phyloP scores from a whole-genome alignment of 2,888 invertebrate species.

The Scaptomyza polygonia region DNA sequence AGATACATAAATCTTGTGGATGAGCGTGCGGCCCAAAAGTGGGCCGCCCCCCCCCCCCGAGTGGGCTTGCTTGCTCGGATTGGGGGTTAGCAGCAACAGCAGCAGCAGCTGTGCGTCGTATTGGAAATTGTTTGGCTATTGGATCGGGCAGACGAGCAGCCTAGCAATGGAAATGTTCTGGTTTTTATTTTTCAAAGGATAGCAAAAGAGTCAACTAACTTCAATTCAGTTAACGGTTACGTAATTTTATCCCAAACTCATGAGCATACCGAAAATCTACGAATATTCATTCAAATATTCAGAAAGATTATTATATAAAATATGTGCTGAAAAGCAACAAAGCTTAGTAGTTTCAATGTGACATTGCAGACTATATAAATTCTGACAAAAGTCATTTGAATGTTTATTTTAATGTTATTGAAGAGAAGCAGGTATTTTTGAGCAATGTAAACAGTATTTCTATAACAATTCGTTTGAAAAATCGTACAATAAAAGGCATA shows the following conservation, averaged over 20 bases:
- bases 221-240: conserved; percentile 3
- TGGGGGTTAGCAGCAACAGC: conserved; percentile 41
- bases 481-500: too few species aligned
- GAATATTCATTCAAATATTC: too few species aligned
- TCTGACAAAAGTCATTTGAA: too few species aligned
- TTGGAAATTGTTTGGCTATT: conserved; percentile 20
- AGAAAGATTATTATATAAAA: too few species aligned
- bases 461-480: too few species aligned
- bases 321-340: too few species aligned
- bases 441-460: too few species aligned
- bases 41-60: conserved; percentile 20
- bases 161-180: not conserved
- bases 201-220: not conserved
- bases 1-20: conserved; percentile 79
- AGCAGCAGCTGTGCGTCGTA: conserved; percentile 44
- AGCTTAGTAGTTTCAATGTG: too few species aligned
- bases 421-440: too few species aligned
- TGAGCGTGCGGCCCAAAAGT: conserved; percentile 57
- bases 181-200: not conserved
- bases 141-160: not conserved
- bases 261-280: too few species aligned
- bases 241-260: not conserved
- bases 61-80: conserved; percentile 35
- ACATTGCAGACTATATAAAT: too few species aligned
- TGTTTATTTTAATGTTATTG: too few species aligned